These are phyloP conservation scores for Ommatoiulus sabulosus DNA, from an alignment of 2,888 invertebrate genomes.

Conservation along the genomic window DNA sequence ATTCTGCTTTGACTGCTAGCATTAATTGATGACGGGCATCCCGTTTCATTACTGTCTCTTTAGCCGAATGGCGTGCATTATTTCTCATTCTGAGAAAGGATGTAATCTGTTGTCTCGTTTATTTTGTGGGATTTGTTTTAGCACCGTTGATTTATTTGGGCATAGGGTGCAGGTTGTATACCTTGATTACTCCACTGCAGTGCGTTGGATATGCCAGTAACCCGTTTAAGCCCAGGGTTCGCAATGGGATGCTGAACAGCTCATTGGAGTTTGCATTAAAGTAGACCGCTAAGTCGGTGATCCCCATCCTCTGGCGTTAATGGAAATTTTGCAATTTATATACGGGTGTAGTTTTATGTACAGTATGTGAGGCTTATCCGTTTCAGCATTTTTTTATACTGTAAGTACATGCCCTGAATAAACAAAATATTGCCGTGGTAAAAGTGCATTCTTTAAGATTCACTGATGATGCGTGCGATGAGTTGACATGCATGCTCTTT, in stretches of 20 bases:
- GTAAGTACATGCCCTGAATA: neutral
- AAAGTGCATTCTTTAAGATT: neutral
- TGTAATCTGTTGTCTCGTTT: conserved; percentile 35
- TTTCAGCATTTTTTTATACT: neutral
- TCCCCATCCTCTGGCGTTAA: conserved; percentile 10
- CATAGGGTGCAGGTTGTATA: neutral
- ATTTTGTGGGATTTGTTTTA: conserved; percentile 1
- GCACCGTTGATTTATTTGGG: neutral
- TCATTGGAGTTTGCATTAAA: neutral
- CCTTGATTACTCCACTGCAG: conserved; percentile 2
- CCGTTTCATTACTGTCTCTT: conserved; percentile 7
- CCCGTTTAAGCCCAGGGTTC: neutral
- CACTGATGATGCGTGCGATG: neutral
- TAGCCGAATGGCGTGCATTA: neutral
- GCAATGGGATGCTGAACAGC: neutral
- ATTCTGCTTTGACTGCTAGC: conserved; percentile 33
- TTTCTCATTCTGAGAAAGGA: conserved; percentile 1
- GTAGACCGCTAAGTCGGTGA: neutral
- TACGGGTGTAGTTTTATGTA: neutral
- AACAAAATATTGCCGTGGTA: neutral
- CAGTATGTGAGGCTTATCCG: neutral
- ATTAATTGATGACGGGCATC: conserved; percentile 25
- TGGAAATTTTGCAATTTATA: conserved; percentile 38
- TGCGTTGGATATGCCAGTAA: neutral
- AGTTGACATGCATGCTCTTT: too few species aligned